Conservation (phyloP, 2,113 vertebrate genomes). For the Corythoichthys haematopterus region DNA sequence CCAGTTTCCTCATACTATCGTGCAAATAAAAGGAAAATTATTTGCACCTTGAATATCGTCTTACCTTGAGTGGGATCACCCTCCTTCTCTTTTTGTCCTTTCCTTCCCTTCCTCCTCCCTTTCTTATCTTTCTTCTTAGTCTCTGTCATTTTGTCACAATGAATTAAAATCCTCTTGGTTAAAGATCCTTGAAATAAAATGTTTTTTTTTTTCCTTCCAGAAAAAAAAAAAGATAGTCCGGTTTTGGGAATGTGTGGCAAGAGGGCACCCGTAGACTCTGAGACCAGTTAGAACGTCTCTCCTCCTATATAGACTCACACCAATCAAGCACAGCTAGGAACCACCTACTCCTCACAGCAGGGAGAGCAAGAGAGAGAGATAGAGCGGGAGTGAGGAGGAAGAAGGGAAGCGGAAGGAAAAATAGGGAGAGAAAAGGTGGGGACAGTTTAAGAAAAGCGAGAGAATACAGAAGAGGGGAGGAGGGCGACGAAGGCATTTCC, state of each 20-base stretch:
- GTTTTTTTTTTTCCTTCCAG: too few relatives aligned
- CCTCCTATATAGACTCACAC: constrained; percentile 75
- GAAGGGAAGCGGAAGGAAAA: constrained; percentile 13
- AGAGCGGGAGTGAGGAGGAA: constrained; percentile 11
- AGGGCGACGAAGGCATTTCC: constrained; percentile 66
- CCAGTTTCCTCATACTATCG: constrained; percentile 14
- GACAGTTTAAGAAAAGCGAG: constrained; percentile 28
- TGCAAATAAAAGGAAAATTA: constrained; percentile 15
- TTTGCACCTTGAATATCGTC: constrained; percentile 25
- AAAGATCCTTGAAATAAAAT: constrained; percentile 15
- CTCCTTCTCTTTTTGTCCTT: constrained; percentile 60
- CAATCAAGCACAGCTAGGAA: constrained; percentile 68
- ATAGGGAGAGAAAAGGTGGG: constrained; percentile 41
- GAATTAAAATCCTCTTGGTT: constrained; percentile 71
- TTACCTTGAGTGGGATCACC: constrained; percentile 64
- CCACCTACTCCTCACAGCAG: constrained; percentile 71
- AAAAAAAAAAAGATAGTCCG: constrained; percentile 62
- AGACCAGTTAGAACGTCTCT: constrained; percentile 65
- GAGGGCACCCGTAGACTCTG: constrained; percentile 67
- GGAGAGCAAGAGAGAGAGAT: constrained; percentile 40
- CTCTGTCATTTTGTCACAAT: constrained; percentile 70
- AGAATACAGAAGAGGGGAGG: constrained; percentile 50
- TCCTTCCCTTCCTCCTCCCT: constrained; percentile 66
- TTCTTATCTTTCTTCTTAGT: constrained; percentile 65
- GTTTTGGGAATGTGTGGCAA: constrained; percentile 61